phyloP scores from a whole-genome alignment of 2,888 invertebrate genomes.

The Malthinus flaveolus region DNA sequence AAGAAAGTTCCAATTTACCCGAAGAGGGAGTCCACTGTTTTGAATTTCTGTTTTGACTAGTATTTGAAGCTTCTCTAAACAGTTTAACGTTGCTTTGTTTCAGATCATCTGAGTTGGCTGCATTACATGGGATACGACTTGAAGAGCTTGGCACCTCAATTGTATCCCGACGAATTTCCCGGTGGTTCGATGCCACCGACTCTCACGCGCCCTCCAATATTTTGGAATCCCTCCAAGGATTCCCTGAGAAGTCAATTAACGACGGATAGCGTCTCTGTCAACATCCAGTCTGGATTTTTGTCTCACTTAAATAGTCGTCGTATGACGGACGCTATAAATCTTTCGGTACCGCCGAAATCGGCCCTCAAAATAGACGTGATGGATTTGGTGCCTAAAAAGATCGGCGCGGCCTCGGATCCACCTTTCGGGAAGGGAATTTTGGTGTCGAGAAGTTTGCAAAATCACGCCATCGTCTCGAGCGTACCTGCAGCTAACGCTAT shows the following conservation, averaged over 20 bases:
- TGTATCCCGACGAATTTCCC: constrained; percentile 72
- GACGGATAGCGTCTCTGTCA: constrained; percentile 58
- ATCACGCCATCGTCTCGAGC: constrained; percentile 81
- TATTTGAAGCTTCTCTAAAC: constrained; percentile 14
- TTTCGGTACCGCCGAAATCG: constrained; percentile 79
- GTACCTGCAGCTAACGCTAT: constrained; percentile 90
- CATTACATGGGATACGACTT: constrained; percentile 82
- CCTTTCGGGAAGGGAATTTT: constrained; percentile 87
- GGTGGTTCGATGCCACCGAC: constrained; percentile 70
- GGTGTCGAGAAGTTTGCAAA: constrained; percentile 77
- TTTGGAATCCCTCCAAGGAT: constrained; percentile 57
- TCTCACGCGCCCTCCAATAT: constrained; percentile 61
- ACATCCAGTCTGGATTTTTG: constrained; percentile 82
- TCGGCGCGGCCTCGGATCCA: constrained; percentile 84
- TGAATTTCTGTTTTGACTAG: no score
- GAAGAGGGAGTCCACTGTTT: no score
- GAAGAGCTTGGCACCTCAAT: constrained; percentile 83
- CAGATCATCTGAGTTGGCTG: constrained; percentile 88
- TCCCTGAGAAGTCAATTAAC: constrained; percentile 58
- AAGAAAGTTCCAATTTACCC: no score
- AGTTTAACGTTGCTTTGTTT: constrained; percentile 39
- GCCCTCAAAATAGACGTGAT: constrained; percentile 79
- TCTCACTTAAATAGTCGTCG: constrained; percentile 79
- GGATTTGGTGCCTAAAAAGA: constrained; percentile 72
- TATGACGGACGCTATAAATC: constrained; percentile 74